Evolutionary conservation across 2,797 vertebrate genomes (phyloP).

Genomic region (Typhlichthys eigenmanni): DNA sequence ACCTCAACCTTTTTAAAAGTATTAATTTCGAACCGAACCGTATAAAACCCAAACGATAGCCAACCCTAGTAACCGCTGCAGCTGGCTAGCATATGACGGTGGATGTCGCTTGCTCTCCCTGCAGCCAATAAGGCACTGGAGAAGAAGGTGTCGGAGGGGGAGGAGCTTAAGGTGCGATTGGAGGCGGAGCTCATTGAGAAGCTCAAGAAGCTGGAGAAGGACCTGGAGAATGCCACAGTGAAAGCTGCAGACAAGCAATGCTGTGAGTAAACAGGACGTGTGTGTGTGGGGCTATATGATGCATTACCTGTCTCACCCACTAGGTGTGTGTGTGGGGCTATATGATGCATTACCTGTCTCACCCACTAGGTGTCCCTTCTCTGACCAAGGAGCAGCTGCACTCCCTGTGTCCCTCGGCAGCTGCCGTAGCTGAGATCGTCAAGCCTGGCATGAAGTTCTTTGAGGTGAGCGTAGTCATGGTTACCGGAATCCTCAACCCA

Average conservation of each 20-base stretch:
- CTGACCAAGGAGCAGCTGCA: constrained; percentile 90
- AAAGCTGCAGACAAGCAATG: constrained; percentile 86
- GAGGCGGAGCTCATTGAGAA: constrained; percentile 89
- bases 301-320: too few relatives aligned
- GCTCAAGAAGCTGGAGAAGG: constrained; percentile 87
- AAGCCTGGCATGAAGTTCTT: constrained; percentile 98
- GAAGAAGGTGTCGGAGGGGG: constrained; percentile 81
- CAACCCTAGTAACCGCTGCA: too few relatives aligned
- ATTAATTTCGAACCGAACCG: too few relatives aligned
- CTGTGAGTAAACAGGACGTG: constrained; percentile 78
- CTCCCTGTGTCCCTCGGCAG: constrained; percentile 92
- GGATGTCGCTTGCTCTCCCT: constrained; percentile 11
- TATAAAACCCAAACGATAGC: too few relatives aligned
- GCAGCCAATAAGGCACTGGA: constrained; percentile 85
- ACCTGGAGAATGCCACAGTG: constrained; percentile 88
- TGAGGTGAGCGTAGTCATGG: constrained; percentile 76
- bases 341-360: constrained; percentile 6
- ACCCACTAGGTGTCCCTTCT: constrained; percentile 76
- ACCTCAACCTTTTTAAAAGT: too few relatives aligned
- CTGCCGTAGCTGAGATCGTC: constrained; percentile 92
- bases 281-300: not conserved
- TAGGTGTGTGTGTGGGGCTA: not conserved
- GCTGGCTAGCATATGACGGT: too few relatives aligned
- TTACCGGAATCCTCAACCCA: too few relatives aligned
- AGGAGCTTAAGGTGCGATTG: constrained; percentile 74